Evolutionary conservation across 2,888 invertebrate species (phyloP), one percentile per base, ranked within the genome.

Genomic region (Drosophila tanythrix): DNA sequence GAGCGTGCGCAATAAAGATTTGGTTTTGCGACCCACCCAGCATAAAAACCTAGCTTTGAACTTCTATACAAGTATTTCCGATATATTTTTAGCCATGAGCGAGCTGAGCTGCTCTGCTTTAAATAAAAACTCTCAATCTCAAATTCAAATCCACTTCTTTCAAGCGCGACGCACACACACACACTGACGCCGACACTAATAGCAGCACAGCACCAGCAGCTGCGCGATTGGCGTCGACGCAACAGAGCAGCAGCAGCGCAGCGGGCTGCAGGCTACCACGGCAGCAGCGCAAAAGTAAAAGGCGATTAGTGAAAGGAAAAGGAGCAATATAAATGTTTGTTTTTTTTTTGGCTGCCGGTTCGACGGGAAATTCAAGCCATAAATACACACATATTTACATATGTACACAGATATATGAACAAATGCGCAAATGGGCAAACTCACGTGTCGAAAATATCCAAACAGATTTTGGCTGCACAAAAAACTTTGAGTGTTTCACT

Each of bases 251-350:
- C 61, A 21, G 66, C 31, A 21, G 52, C 31, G 13, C 46, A 27
- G 56, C 43, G 25, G 11, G 46, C 35, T 56, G 38, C 38, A 38
- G 56, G 38, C 56, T 56, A 27, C 38, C 13, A n/a, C 56, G 18
- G 15, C 51, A 64, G 53, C 77, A 74, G 50, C 62, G 70, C 70
- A 57, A 43, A 83, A 86, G 88, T 88, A 85, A 86, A 88, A 88
- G 85, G 85, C 83, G 40, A 86, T 84, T 88, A 86, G 89, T 88
- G 85, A 86, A 86, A 86, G 85, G 88, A 76, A 83, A 85, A 67
- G 33, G 36, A 52, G 36, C 57, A 59, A n/a, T 29, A 43, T 35
- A 29, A 51, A 53, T 43, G 46, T 52, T 51, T 61, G 0, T 3
- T 18, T 53, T 33, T 15, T 64, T 63, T 36, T 52, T 53, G 50